phyloP scores from a whole-genome alignment of 1,140 invertebrate genomes.

The Lethrus apterus region DNA sequence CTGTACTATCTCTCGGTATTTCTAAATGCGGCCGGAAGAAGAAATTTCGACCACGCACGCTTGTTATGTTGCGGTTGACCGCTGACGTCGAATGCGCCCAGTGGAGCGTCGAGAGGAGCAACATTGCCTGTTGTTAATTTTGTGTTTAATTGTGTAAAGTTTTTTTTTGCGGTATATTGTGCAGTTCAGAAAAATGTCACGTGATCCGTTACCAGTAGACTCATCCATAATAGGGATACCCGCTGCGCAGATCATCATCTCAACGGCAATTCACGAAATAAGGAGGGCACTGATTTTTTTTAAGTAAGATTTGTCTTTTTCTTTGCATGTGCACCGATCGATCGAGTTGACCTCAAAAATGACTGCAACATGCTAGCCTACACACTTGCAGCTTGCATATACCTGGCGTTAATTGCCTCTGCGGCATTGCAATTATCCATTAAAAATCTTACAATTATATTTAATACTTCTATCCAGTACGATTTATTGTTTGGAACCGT shows the following conservation, averaged over 20 bases:
- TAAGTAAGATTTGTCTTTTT: constrained; percentile 29
- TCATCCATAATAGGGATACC: constrained; percentile 49
- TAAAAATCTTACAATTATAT: not conserved
- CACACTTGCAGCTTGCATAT: too few species aligned
- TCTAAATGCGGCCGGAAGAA: too few species aligned
- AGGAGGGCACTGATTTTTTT: constrained; percentile 37
- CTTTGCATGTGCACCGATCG: constrained; percentile 2
- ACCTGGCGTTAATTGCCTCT: not conserved
- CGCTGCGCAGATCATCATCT: constrained; percentile 50
- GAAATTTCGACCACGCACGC: too few species aligned
- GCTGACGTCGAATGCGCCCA: too few species aligned
- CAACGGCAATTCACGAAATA: constrained; percentile 45
- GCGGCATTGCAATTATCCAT: not conserved
- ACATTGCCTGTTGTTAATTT: too few species aligned
- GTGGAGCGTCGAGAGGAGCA: too few species aligned
- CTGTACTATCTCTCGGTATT: too few species aligned
- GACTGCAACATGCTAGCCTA: too few species aligned
- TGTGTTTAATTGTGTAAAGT: not conserved
- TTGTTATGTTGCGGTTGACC: too few species aligned
- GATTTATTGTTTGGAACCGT: too few species aligned
- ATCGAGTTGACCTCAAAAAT: not conserved
- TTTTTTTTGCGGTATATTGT: not conserved
- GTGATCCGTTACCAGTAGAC: constrained; percentile 42
- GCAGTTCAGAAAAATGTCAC: constrained; percentile 19
- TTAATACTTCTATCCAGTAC: too few species aligned